Evolutionary conservation across 2,888 invertebrate genomes (phyloP).

Genomic region (Pammene aurita): DNA sequence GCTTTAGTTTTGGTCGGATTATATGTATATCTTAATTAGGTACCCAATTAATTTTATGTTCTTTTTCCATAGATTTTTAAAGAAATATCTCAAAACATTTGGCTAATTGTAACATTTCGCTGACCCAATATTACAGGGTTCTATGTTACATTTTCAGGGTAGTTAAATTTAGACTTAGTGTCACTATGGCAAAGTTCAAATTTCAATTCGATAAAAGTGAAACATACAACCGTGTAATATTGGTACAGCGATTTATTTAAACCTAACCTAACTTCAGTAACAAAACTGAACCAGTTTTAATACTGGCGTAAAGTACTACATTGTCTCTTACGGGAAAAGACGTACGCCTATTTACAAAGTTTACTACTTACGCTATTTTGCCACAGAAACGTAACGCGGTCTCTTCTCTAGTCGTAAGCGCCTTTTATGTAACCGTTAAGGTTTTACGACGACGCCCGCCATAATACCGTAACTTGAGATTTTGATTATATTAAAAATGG

Average conservation of each 20-base stretch:
- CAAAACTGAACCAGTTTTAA: slow-evolving; percentile 18
- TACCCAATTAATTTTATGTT: too few species aligned
- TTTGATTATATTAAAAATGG: slow-evolving; percentile 38
- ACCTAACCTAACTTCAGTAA: slow-evolving; percentile 5
- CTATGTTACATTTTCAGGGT: too few species aligned
- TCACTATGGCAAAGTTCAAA: too few species aligned
- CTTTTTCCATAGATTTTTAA: too few species aligned
- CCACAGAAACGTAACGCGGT: slow-evolving; percentile 49
- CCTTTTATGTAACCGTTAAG: slow-evolving; percentile 60
- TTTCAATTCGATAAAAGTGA: too few species aligned
- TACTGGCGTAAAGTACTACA: slow-evolving; percentile 6
- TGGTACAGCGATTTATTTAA: not conserved
- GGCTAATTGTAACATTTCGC: not conserved
- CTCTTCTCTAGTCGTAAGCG: slow-evolving; percentile 66
- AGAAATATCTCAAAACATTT: too few species aligned
- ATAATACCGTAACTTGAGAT: slow-evolving; percentile 27
- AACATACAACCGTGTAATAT: not conserved
- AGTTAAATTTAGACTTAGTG: too few species aligned
- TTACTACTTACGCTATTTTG: slow-evolving; percentile 2
- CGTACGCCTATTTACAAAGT: not conserved
- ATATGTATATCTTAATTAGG: too few species aligned
- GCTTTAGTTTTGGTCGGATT: too few species aligned
- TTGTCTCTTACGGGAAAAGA: not conserved
- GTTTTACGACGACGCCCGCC: slow-evolving; percentile 50
- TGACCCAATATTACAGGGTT: too few species aligned